Evolutionary conservation across 2,113 vertebrate species (phyloP).

Genomic region (Pagrus major): DNA sequence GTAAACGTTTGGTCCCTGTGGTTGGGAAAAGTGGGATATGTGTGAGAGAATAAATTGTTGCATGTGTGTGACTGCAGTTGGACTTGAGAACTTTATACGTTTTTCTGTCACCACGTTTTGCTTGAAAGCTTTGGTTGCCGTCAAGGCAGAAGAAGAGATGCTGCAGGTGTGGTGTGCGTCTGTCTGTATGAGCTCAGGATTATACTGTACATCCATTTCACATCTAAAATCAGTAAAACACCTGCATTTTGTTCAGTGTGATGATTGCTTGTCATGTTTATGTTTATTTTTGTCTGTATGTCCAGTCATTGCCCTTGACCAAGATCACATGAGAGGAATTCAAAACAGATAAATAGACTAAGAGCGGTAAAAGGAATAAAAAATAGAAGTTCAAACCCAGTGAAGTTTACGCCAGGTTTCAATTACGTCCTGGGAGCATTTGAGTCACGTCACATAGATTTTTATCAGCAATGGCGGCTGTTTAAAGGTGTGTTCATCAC

Average conservation of each 20-base stretch:
- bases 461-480: too few relatives aligned
- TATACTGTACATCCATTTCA: too few relatives aligned
- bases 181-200: neutral
- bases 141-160: neutral
- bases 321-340: too few relatives aligned
- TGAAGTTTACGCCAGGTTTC: too few relatives aligned
- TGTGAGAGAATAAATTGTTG: neutral
- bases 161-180: neutral
- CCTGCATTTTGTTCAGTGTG: neutral
- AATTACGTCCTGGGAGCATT: too few relatives aligned
- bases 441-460: too few relatives aligned
- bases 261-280: too few relatives aligned
- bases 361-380: too few relatives aligned
- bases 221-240: neutral
- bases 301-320: too few relatives aligned
- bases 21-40: neutral
- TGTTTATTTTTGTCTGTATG: neutral
- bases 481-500: too few relatives aligned
- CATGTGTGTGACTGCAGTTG: neutral
- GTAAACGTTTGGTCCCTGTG: neutral
- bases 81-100: neutral
- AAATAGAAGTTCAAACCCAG: too few relatives aligned
- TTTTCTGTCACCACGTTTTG: neutral
- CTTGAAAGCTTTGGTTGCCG: neutral
- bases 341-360: too few relatives aligned